Conservation (phyloP, 2,888 invertebrate genomes). For the Drosophila borealis region DNA sequence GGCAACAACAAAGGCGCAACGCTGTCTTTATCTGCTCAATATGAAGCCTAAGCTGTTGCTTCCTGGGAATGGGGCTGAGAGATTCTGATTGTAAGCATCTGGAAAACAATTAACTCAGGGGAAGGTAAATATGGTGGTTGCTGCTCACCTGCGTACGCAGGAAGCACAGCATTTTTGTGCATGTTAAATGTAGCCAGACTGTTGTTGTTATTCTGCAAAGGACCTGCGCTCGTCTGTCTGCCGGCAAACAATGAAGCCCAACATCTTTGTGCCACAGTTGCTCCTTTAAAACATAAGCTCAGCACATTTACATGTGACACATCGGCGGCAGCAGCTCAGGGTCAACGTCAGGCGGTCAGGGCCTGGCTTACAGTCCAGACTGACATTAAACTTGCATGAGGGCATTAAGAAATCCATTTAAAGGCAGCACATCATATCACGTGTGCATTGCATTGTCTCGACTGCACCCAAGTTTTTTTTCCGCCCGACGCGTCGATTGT, state of each 20-base stretch:
- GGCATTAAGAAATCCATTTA: conserved; percentile 26
- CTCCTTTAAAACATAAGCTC: not conserved
- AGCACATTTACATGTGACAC: conserved; percentile 25
- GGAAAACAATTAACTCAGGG: conserved; percentile 43
- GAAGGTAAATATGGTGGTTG: conserved; percentile 3
- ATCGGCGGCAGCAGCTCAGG: conserved; percentile 35
- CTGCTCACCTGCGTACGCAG: conserved; percentile 30
- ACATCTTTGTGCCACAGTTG: conserved; percentile 35
- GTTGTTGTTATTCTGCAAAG: conserved; percentile 15
- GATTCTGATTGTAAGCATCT: conserved; percentile 36
- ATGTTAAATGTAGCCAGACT: conserved; percentile 38
- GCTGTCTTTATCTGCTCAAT: conserved; percentile 53
- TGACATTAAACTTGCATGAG: conserved; percentile 58
- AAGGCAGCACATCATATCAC: conserved; percentile 42
- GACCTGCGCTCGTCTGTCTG: conserved; percentile 16
- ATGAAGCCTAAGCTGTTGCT: conserved; percentile 53
- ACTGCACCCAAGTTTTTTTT: conserved; percentile 37
- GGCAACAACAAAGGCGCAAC: conserved; percentile 33
- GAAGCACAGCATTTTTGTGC: conserved; percentile 34
- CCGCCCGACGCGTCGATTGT: not conserved
- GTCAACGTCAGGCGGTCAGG: conserved; percentile 41
- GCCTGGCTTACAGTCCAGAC: conserved; percentile 33
- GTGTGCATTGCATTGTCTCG: conserved; percentile 36
- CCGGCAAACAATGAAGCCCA: conserved; percentile 36
- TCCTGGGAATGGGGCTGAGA: conserved; percentile 29